Evolutionary conservation across 2,113 vertebrate species (phyloP), one percentile per base, ranked within the genome.

Genomic region (Toxotes chatareus): DNA sequence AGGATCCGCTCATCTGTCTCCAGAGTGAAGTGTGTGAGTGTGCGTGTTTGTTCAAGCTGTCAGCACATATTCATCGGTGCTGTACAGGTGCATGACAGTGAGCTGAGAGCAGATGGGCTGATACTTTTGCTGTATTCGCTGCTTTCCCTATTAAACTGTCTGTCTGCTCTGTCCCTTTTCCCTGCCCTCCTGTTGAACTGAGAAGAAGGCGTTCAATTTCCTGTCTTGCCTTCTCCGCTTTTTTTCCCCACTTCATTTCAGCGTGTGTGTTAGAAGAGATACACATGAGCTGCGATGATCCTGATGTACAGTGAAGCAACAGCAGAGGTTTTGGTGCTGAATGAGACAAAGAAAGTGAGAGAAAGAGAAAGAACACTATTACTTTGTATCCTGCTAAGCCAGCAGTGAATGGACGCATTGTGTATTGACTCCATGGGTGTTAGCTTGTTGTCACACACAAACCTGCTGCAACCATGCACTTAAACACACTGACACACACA

Each of bases 321-420:
- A 81, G 66, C 73, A 56, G 59, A 76, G 79, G 38, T 69, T 83
- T 76, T 19, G 16, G 16, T 38, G 10, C 21, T 62, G 67, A 49
- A 73, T 2, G 34, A 75, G 79, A 85, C 84, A 83, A 82, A 70
- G 67, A 74, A 49, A 76, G 51, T 17, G 68, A 21, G 4, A 46
- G 53, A 12, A 16, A 46, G 53, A 12, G 36, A 56, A 11, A 59
- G 23, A 34, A 51, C 11, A 61, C 21, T n/a, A 60, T 71, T 47
- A 68, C 79, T 70, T 73, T 82, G 51, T 87, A 5, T 51, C 72
- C 38, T 13, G 47, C 44, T 69, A 76, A 82, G 40, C 61, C 73
- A 17, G 17, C 32, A 17, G 34, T 86, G 64, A 91, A 76, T 73
- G 17, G 66, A 42, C 55, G 60, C 65, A 62, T 86, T 88, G 89